Evolutionary conservation across 2,888 invertebrate species (phyloP).

Genomic region (Tiliacea aurago): DNA sequence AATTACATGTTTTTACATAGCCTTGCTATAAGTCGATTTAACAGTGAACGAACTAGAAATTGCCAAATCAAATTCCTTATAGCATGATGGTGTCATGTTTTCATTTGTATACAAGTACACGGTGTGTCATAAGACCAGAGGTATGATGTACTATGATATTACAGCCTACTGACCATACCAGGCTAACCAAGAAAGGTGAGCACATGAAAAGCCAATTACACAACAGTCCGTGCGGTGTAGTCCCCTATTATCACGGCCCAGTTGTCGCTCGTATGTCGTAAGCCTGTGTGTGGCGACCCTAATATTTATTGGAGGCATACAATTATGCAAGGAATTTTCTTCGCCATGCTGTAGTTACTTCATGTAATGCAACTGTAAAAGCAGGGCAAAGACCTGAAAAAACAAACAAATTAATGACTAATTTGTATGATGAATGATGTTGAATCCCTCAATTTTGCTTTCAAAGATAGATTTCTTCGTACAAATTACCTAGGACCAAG

Average conservation of each 20-base stretch:
- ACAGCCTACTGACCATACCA: constrained; percentile 35
- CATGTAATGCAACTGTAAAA: constrained; percentile 40
- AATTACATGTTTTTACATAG: constrained; percentile 12
- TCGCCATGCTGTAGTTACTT: constrained; percentile 33
- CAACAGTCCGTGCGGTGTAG: constrained; percentile 73
- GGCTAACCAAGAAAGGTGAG: constrained; percentile 40
- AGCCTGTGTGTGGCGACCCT: constrained; percentile 74
- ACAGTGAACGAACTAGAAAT: no score
- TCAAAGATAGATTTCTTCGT: background rate
- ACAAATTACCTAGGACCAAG: constrained; percentile 1
- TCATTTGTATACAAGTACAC: background rate
- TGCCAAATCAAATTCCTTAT: no score
- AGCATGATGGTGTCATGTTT: background rate
- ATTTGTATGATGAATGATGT: background rate
- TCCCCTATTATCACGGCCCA: constrained; percentile 85
- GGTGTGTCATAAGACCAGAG: constrained; percentile 11
- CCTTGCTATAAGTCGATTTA: no score
- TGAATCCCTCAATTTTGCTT: background rate
- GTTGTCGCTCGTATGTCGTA: constrained; percentile 81
- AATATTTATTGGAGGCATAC: constrained; percentile 64
- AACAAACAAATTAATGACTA: background rate
- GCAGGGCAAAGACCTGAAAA: background rate
- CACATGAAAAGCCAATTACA: constrained; percentile 65
- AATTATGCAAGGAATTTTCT: constrained; percentile 63
- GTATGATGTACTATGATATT: constrained; percentile 14